These are phyloP conservation scores for Lasioglossum oenotherae DNA, from an alignment of 2,888 invertebrate species.

Conservation along the genomic window DNA sequence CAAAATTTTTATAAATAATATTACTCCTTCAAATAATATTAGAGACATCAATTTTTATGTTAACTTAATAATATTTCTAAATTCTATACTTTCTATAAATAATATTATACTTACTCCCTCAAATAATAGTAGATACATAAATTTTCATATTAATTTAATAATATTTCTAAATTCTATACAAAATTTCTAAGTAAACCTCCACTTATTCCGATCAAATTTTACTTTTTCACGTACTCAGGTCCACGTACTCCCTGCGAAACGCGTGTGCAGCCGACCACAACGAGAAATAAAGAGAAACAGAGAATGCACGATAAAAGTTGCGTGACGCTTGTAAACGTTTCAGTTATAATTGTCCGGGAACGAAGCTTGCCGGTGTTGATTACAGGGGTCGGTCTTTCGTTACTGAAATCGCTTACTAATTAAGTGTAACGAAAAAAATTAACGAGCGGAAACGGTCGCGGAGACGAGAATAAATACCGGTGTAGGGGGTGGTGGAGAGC, in stretches of 20 bases:
- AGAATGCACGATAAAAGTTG: neutral
- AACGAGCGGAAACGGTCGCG: slow-evolving; percentile 44
- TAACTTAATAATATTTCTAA: too few species aligned
- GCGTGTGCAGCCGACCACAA: neutral
- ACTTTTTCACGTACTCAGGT: neutral
- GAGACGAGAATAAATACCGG: slow-evolving; percentile 49
- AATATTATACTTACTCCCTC: too few species aligned
- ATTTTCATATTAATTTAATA: too few species aligned
- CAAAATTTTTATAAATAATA: too few species aligned
- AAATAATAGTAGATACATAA: too few species aligned
- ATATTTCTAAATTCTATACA: too few species aligned
- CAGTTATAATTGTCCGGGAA: slow-evolving; percentile 26
- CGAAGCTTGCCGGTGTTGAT: neutral
- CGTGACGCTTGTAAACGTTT: slow-evolving; percentile 1
- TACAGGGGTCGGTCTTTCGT: slow-evolving; percentile 32
- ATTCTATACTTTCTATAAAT: too few species aligned
- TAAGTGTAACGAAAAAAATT: slow-evolving; percentile 52
- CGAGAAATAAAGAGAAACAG: neutral
- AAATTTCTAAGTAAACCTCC: too few species aligned
- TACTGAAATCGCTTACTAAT: slow-evolving; percentile 57
- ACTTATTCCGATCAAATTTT: too few species aligned
- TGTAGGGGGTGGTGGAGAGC: neutral
- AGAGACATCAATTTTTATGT: too few species aligned
- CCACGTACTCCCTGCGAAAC: neutral
- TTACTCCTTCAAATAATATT: too few species aligned